These are phyloP conservation scores for Cerastis rubricosa DNA, from an alignment of 2,888 invertebrate species.

Conservation along the genomic window DNA sequence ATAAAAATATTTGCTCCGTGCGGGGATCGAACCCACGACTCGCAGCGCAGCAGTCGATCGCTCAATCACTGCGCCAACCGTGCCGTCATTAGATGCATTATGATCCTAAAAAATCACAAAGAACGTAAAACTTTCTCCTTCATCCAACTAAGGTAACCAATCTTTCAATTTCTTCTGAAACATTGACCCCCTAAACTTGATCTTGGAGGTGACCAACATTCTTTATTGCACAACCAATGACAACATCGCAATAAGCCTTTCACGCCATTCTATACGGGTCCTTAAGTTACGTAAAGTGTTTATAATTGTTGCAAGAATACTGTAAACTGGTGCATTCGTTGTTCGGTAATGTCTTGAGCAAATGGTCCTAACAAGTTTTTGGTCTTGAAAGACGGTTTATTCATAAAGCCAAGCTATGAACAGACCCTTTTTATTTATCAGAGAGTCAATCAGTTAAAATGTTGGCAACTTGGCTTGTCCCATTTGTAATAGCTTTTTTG, in stretches of 20 bases:
- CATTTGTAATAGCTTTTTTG: not conserved
- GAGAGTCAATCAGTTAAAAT: too few species aligned
- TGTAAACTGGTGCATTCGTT: not conserved
- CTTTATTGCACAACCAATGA: conserved; percentile 7
- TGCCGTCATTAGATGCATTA: not conserved
- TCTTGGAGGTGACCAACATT: conserved; percentile 33
- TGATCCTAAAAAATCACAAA: not conserved
- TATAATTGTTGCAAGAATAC: not conserved
- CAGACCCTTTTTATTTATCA: too few species aligned
- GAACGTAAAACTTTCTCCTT: not conserved
- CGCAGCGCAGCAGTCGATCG: too few species aligned
- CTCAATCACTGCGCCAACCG: too few species aligned
- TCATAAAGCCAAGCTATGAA: too few species aligned
- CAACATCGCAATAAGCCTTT: not conserved
- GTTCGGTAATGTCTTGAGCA: not conserved
- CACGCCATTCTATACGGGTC: conserved; percentile 9
- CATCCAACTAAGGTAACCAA: not conserved
- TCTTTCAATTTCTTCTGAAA: conserved; percentile 14
- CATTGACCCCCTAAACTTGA: conserved; percentile 36
- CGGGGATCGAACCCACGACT: too few species aligned
- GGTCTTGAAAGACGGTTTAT: not conserved
- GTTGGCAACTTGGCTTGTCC: too few species aligned
- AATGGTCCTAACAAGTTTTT: not conserved
- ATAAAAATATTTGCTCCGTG: too few species aligned
- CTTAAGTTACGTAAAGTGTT: not conserved